These are phyloP conservation scores for Camponotus floridanus DNA, from an alignment of 1,140 invertebrate species.

Conservation along the genomic window DNA sequence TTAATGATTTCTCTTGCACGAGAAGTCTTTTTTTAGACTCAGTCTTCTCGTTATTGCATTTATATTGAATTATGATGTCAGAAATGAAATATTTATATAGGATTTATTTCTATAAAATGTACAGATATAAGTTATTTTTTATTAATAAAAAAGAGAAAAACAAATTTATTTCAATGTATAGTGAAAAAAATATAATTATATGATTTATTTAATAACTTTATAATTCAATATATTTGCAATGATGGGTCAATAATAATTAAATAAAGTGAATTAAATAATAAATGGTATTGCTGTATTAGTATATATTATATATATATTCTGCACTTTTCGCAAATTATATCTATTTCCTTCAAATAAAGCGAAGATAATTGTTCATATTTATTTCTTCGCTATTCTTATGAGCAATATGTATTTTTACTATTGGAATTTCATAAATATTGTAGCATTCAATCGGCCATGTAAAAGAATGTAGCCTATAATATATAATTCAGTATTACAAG, in stretches of 20 bases:
- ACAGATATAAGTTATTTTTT: constrained; percentile 8
- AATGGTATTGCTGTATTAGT: constrained; percentile 40
- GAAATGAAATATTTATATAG: not conserved
- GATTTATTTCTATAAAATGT: constrained; percentile 8
- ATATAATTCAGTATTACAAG: constrained; percentile 51
- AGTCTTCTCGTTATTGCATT: not conserved
- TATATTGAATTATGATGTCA: not conserved
- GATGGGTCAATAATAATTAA: constrained; percentile 11
- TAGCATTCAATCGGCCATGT: constrained; percentile 29
- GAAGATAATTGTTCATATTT: constrained; percentile 43
- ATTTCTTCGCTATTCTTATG: constrained; percentile 44
- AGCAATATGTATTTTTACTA: constrained; percentile 57
- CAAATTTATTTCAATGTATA: constrained; percentile 4
- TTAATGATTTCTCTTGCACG: not conserved
- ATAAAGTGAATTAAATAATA: not conserved
- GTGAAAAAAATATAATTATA: not conserved
- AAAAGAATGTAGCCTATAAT: constrained; percentile 28
- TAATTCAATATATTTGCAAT: constrained; percentile 14
- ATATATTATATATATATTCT: constrained; percentile 1
- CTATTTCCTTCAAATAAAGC: constrained; percentile 20
- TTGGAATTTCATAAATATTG: constrained; percentile 18
- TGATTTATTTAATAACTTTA: not conserved
- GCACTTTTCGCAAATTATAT: constrained; percentile 51
- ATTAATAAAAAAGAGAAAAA: not conserved
- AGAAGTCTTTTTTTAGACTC: constrained; percentile 13